Conservation (phyloP, 2,113 vertebrate species). For the Hydrochoerus hydrochaeris region DNA sequence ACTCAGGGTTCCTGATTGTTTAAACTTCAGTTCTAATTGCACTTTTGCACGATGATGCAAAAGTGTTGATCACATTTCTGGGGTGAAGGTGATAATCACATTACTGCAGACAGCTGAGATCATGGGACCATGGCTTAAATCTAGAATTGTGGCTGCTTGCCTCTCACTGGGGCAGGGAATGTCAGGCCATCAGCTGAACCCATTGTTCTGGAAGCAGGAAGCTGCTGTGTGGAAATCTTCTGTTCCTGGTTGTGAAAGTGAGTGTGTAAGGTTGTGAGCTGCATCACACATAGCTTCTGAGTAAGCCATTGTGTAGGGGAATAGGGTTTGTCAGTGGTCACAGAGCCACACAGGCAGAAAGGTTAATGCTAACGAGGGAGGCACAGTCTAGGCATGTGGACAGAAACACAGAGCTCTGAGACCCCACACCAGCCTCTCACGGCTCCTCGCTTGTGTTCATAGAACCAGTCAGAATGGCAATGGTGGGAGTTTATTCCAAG, state of each 20-base stretch:
- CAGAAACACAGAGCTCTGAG: not conserved
- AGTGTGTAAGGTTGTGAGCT: not conserved
- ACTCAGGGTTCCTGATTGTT: too few relatives aligned
- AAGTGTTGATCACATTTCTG: too few relatives aligned
- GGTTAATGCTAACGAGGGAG: too few relatives aligned
- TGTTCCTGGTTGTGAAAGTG: not conserved
- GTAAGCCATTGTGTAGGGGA: not conserved
- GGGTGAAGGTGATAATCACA: too few relatives aligned
- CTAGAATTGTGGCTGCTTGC: not conserved
- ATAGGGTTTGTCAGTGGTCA: accelerated
- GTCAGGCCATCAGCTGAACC: not conserved
- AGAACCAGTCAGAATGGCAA: not conserved
- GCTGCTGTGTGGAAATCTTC: not conserved
- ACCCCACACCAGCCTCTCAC: not conserved
- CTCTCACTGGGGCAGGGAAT: not conserved
- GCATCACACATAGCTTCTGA: not conserved
- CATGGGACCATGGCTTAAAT: too few relatives aligned
- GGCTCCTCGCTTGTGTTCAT: not conserved
- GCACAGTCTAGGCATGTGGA: not conserved
- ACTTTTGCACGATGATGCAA: too few relatives aligned
- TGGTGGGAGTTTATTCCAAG: not conserved
- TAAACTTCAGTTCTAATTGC: too few relatives aligned
- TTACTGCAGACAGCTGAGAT: too few relatives aligned
- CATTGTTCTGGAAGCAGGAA: not conserved
- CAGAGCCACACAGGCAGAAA: not conserved